Conservation (phyloP, 2,888 invertebrate genomes). For the Vanessa cardui region DNA sequence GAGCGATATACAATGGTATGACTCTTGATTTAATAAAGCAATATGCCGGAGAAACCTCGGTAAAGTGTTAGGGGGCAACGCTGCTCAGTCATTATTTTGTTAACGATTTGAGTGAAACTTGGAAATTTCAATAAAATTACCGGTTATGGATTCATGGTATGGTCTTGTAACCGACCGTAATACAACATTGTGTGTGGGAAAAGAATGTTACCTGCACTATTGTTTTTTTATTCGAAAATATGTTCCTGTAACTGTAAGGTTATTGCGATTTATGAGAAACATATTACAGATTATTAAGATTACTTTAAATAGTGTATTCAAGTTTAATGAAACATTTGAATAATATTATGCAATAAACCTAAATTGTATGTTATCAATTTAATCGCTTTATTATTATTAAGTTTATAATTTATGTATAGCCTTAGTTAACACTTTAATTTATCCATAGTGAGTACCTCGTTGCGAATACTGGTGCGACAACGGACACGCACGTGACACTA, state of each 20-base stretch:
- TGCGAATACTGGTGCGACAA: too few relatives aligned
- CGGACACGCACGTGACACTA: too few relatives aligned
- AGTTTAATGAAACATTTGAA: neutral
- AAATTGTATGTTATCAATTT: too few relatives aligned
- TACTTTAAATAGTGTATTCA: neutral
- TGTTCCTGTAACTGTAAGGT: neutral
- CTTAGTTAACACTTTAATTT: too few relatives aligned
- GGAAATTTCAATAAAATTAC: conserved; percentile 69
- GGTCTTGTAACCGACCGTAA: conserved; percentile 32
- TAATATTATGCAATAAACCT: too few relatives aligned
- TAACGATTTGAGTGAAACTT: conserved; percentile 73
- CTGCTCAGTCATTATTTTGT: conserved; percentile 70
- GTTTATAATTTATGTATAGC: too few relatives aligned
- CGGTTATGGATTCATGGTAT: conserved; percentile 50
- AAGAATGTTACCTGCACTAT: conserved; percentile 31
- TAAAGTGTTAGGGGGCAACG: conserved; percentile 66
- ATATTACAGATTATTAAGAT: conserved; percentile 6
- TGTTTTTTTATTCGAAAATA: conserved; percentile 27
- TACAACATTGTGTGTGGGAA: conserved; percentile 37
- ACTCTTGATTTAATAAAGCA: conserved; percentile 73
- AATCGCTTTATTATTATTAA: too few relatives aligned
- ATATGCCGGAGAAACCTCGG: conserved; percentile 61
- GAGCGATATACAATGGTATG: conserved; percentile 64
- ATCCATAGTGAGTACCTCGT: too few relatives aligned
- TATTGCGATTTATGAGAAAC: conserved; percentile 6